Evolutionary conservation across 2,888 invertebrate species (phyloP).

Genomic region (Tachina fera): DNA sequence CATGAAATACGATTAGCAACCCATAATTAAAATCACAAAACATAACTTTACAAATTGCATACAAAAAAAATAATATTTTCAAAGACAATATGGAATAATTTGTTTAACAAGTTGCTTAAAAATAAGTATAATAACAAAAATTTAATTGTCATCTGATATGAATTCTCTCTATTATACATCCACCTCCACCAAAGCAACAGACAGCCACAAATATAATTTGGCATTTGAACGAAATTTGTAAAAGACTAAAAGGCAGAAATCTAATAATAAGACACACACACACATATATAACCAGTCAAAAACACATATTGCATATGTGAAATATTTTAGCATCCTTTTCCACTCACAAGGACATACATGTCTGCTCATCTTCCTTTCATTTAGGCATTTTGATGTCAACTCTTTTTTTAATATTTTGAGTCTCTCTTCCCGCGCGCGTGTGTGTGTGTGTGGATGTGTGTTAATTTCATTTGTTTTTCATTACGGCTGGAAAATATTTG

Average conservation of each 20-base stretch:
- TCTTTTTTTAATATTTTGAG: constrained; percentile 9
- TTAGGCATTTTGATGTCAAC: constrained; percentile 43
- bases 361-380: neutral
- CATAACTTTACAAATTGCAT: constrained; percentile 54
- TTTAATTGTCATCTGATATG: constrained; percentile 65
- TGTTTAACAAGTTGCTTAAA: constrained; percentile 53
- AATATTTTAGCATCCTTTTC: constrained; percentile 53
- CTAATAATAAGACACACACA: constrained; percentile 28
- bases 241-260: constrained; percentile 34
- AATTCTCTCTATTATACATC: constrained; percentile 9
- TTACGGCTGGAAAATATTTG: constrained; percentile 50
- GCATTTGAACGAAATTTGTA: neutral
- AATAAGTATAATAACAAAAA: constrained; percentile 42
- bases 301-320: constrained; percentile 46
- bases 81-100: constrained; percentile 60
- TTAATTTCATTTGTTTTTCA: constrained; percentile 61
- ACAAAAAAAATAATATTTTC: constrained; percentile 47
- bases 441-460: constrained; percentile 17
- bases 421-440: neutral
- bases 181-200: neutral
- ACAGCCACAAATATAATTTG: neutral
- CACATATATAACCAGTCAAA: neutral
- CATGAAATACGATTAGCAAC: constrained; percentile 26
- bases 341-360: neutral
- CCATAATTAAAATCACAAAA: constrained; percentile 58